Conservation (phyloP, 2,888 invertebrate species). For the Epistrophella euchroma region DNA sequence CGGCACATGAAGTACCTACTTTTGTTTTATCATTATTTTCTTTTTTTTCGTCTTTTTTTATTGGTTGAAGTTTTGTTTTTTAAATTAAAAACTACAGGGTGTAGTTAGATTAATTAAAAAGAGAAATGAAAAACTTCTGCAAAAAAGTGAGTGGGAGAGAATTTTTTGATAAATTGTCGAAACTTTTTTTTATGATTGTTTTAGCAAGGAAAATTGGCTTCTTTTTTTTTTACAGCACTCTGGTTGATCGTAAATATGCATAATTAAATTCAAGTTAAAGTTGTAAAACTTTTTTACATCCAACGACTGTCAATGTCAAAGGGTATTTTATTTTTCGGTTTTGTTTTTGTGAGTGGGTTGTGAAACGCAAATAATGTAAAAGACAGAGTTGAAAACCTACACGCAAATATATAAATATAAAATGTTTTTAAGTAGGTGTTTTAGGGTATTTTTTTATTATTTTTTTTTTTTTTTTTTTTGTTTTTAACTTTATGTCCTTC, state of each 20-base stretch:
- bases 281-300: background rate
- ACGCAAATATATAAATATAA: background rate
- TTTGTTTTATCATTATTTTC: slow-evolving; percentile 23
- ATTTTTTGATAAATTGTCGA: slow-evolving; percentile 14
- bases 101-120: slow-evolving; percentile 48
- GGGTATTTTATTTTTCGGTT: background rate
- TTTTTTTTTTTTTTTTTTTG: background rate
- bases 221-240: slow-evolving; percentile 15
- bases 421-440: slow-evolving; percentile 9
- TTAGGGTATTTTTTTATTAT: background rate
- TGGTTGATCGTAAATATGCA: slow-evolving; percentile 30
- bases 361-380: background rate
- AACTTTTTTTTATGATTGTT: slow-evolving; percentile 2
- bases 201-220: slow-evolving; percentile 1
- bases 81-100: slow-evolving; percentile 56
- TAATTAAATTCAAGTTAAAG: slow-evolving; percentile 35
- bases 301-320: slow-evolving; percentile 2
- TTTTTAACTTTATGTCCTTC: slow-evolving; percentile 5
- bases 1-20: slow-evolving; percentile 33
- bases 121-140: background rate
- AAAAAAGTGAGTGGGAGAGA: slow-evolving; percentile 18
- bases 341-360: slow-evolving; percentile 7
- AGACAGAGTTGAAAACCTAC: slow-evolving; percentile 14
- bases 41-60: background rate
- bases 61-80: background rate